These are phyloP conservation scores for Polia nebulosa DNA, from an alignment of 2,888 invertebrate genomes.

Conservation along the genomic window DNA sequence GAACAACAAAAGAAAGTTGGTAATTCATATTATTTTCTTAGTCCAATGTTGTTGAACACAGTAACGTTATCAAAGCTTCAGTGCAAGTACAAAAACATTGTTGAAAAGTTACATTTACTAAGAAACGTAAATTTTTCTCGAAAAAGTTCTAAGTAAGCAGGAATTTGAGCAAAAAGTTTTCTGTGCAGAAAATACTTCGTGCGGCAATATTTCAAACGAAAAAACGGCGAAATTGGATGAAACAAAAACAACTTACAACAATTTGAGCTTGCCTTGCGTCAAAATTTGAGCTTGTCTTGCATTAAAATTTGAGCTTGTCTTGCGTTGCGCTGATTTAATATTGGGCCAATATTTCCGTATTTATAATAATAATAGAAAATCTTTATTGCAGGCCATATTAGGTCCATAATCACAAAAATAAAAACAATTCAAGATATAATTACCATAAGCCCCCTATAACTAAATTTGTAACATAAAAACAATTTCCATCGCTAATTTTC, in stretches of 20 bases:
- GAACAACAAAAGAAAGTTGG: not conserved
- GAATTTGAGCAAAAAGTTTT: constrained; percentile 42
- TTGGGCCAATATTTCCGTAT: not conserved
- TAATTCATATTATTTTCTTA: not conserved
- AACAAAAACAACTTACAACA: not conserved
- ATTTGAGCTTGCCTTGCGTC: not conserved
- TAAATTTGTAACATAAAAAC: not conserved
- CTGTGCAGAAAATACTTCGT: constrained; percentile 17
- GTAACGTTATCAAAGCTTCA: constrained; percentile 25
- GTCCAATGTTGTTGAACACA: constrained; percentile 16
- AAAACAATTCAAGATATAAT: no score
- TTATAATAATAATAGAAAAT: no score
- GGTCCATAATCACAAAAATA: no score
- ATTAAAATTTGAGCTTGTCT: no score
- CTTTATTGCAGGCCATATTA: no score
- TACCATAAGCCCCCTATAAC: not conserved
- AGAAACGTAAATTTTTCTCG: constrained; percentile 38
- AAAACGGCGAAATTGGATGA: constrained; percentile 15
- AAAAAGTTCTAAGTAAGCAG: constrained; percentile 25
- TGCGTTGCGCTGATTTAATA: no score
- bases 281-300: no score
- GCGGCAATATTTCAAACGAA: constrained; percentile 28
- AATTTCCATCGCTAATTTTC: not conserved
- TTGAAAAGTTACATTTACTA: constrained; percentile 35
- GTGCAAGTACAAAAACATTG: constrained; percentile 35